A percentile compares a stretch with the other conserved stretches of the same genome.
Evolutionary conservation across 2,888 invertebrate species (phyloP).

Genomic region (Drosophila neonasuta): DNA sequence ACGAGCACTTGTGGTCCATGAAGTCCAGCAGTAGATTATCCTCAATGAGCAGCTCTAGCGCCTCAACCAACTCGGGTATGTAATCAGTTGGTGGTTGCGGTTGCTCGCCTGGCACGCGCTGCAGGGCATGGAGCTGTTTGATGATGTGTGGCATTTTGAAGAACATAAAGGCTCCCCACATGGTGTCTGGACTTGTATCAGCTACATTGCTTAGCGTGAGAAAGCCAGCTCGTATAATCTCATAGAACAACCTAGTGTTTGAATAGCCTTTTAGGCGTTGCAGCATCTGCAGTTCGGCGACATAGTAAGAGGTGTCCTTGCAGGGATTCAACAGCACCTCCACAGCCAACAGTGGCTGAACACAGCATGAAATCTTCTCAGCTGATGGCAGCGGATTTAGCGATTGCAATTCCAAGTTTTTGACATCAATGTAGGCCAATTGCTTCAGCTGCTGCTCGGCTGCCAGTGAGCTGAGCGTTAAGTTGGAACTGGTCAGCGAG

Average conservation of each 20-base stretch:
- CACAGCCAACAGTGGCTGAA: slow-evolving; percentile 92
- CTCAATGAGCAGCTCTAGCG: slow-evolving; percentile 92
- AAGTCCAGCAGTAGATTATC: slow-evolving; percentile 93
- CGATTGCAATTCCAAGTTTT: slow-evolving; percentile 77
- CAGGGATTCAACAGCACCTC: slow-evolving; percentile 93
- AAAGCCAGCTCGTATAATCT: slow-evolving; percentile 93
- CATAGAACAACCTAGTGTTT: slow-evolving; percentile 92
- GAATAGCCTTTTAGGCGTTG: slow-evolving; percentile 92
- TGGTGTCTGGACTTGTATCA: slow-evolving; percentile 91
- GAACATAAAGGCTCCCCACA: slow-evolving; percentile 97
- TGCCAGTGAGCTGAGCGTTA: slow-evolving; percentile 66
- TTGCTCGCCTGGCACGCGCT: slow-evolving; percentile 74
- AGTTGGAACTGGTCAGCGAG: slow-evolving; percentile 77
- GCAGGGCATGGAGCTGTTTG: slow-evolving; percentile 86
- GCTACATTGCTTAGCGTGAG: slow-evolving; percentile 94
- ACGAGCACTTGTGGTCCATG: slow-evolving; percentile 93
- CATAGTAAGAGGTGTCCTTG: slow-evolving; percentile 90
- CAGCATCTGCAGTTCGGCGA: slow-evolving; percentile 91
- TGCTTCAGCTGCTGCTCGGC: slow-evolving; percentile 79
- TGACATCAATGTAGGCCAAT: slow-evolving; percentile 79
- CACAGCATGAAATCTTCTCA: slow-evolving; percentile 87
- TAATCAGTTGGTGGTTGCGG: slow-evolving; percentile 83
- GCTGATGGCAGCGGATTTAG: slow-evolving; percentile 84
- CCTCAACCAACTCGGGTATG: slow-evolving; percentile 90
- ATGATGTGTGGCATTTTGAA: slow-evolving; percentile 93